These are phyloP conservation scores for Mormyrus proboscirostris DNA, from an alignment of 2,797 vertebrate genomes.

Conservation along the genomic window DNA sequence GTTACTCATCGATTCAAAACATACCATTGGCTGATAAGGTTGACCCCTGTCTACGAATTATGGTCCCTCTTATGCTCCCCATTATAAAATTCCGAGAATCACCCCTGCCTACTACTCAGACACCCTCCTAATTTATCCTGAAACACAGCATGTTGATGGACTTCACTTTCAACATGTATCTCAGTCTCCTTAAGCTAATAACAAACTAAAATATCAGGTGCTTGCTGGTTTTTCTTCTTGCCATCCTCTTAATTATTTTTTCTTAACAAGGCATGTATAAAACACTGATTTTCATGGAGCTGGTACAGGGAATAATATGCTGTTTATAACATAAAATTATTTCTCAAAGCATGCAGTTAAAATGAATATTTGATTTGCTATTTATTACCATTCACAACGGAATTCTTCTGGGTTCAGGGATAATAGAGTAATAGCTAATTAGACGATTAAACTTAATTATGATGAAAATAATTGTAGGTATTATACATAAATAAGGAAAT, in stretches of 20 bases:
- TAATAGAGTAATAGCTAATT: not conserved
- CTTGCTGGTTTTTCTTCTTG: not conserved
- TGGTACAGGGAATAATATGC: not conserved
- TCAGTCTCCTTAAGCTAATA: not conserved
- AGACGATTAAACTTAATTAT: conserved; percentile 6
- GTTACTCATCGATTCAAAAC: not conserved
- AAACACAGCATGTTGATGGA: not conserved
- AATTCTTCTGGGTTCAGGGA: not conserved
- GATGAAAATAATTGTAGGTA: not conserved
- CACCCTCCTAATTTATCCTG: not conserved
- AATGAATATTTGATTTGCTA: not conserved
- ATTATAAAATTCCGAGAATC: not conserved
- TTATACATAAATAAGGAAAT: conserved; percentile 6
- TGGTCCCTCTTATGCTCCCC: not conserved
- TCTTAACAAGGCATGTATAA: not conserved
- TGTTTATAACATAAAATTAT: not conserved
- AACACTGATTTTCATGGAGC: not conserved
- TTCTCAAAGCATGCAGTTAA: not conserved
- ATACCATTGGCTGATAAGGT: not conserved
- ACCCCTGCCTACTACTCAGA: not conserved
- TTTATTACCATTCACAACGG: not conserved
- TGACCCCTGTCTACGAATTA: not conserved
- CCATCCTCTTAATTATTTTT: not conserved
- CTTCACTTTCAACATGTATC: not conserved
- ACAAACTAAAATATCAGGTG: not conserved